Evolutionary conservation across 2,113 vertebrate genomes (phyloP).

Genomic region (Empidonax traillii): DNA sequence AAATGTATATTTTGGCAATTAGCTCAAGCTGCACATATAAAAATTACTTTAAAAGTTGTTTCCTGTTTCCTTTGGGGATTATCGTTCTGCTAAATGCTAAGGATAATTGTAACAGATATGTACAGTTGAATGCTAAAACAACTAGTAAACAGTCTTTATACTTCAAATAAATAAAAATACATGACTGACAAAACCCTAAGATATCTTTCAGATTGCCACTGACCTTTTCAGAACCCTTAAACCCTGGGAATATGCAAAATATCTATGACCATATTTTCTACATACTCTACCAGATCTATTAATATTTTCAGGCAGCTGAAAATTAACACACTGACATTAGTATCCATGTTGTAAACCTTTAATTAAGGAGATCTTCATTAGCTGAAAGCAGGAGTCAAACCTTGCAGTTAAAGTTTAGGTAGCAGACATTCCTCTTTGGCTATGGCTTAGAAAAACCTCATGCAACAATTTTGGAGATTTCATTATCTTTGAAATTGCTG

Average conservation of each 20-base stretch:
- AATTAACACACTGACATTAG: neutral
- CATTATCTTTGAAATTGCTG: neutral
- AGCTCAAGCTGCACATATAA: constrained; percentile 4
- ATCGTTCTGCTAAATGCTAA: neutral
- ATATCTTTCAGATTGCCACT: neutral
- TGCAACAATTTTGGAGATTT: neutral
- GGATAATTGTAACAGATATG: constrained; percentile 7
- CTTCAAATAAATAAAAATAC: neutral
- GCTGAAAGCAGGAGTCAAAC: neutral
- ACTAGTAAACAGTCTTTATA: neutral
- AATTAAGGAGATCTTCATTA: neutral
- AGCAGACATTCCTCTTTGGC: neutral
- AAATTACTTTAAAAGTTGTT: neutral
- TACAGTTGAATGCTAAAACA: neutral
- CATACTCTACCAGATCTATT: neutral
- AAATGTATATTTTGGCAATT: constrained; percentile 30
- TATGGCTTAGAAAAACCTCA: neutral
- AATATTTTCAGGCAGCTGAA: constrained; percentile 16
- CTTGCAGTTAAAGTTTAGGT: neutral
- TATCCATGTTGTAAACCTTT: neutral
- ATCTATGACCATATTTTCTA: neutral
- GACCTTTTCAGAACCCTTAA: neutral
- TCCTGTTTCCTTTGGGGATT: constrained; percentile 12
- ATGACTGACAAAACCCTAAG: neutral
- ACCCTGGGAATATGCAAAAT: neutral